Evolutionary conservation across 2,888 invertebrate species (phyloP).

Genomic region (Furcula furcula): DNA sequence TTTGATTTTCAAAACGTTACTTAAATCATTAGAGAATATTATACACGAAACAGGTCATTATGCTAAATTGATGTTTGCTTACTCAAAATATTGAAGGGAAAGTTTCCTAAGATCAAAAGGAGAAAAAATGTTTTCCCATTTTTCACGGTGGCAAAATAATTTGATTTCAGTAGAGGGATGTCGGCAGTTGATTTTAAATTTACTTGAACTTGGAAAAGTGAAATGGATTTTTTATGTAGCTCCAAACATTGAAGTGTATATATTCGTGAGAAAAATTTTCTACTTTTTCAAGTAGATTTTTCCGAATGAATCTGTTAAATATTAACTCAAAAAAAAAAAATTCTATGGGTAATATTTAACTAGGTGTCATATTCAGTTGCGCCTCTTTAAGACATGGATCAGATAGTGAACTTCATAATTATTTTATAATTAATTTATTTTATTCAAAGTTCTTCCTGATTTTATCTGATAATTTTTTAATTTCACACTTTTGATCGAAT

Average conservation of each 20-base stretch:
- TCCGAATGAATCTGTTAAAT: no score
- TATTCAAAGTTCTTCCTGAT: no score
- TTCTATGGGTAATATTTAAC: no score
- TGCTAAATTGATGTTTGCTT: constrained; percentile 59
- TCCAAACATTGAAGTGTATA: constrained; percentile 56
- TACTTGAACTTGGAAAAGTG: constrained; percentile 59
- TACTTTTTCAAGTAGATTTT: constrained; percentile 30
- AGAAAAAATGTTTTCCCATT: constrained; percentile 60
- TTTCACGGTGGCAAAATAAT: constrained; percentile 70
- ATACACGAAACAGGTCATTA: constrained; percentile 51
- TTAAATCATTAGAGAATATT: constrained; percentile 41
- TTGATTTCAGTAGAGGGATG: constrained; percentile 66
- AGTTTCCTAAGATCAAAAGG: constrained; percentile 64
- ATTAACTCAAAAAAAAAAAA: no score
- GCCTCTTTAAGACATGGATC: no score
- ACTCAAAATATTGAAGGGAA: constrained; percentile 54
- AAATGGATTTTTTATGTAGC: constrained; percentile 66
- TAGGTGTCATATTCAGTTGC: no score
- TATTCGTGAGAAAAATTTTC: constrained; percentile 41
- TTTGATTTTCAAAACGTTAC: constrained; percentile 22
- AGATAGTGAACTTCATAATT: no score
- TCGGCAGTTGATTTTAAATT: constrained; percentile 69
- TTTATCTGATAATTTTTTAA: no score
- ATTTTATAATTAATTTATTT: no score
- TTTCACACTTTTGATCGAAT: no score